These are phyloP conservation scores for Sebastes minor DNA, from an alignment of 2,797 vertebrate species.

Conservation along the genomic window DNA sequence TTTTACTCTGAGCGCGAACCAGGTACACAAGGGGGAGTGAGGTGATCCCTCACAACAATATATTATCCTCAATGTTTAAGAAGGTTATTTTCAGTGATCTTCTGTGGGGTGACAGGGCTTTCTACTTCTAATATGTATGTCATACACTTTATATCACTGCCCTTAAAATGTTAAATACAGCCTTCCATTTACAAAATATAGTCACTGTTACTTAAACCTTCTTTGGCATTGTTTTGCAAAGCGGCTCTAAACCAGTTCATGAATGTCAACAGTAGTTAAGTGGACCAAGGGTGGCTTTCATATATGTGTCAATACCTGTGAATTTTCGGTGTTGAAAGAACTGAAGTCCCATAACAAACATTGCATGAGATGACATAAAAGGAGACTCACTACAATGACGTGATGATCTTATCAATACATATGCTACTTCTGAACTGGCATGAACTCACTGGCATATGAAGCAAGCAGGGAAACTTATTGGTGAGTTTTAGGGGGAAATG, in stretches of 20 bases:
- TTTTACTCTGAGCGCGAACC: not conserved
- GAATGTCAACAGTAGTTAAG: not conserved
- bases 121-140: not conserved
- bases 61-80: not conserved
- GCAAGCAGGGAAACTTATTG: constrained; percentile 92
- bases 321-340: not conserved
- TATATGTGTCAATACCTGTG: not conserved
- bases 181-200: not conserved
- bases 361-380: not conserved
- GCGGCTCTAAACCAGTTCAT: not conserved
- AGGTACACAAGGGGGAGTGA: too few species aligned
- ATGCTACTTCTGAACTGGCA: not conserved
- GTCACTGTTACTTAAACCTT: not conserved
- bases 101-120: not conserved
- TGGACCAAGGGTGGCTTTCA: not conserved
- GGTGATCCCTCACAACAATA: not conserved
- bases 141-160: not conserved
- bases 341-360: not conserved
- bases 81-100: not conserved
- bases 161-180: not conserved
- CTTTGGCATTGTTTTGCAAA: not conserved
- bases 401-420: not conserved
- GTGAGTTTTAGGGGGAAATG: constrained; percentile 90
- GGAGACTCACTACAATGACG: not conserved
- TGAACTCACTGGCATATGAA: constrained; percentile 92